These are phyloP conservation scores for Schizopygopsis pylzovi DNA, from an alignment of 2,797 vertebrate species.

Conservation along the genomic window DNA sequence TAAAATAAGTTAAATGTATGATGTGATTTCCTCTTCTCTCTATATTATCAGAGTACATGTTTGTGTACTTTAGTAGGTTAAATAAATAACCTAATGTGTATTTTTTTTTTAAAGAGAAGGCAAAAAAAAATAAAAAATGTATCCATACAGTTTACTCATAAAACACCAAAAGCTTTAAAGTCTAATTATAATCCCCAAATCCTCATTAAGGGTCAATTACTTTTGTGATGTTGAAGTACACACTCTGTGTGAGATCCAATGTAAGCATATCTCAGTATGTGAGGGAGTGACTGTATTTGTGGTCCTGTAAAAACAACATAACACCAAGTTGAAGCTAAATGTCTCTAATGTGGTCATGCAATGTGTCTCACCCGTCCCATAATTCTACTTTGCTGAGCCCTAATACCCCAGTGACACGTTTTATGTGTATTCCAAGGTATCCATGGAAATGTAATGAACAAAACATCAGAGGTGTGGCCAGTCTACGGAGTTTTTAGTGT, in stretches of 20 bases:
- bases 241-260: background rate
- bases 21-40: background rate
- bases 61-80: background rate
- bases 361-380: conserved; percentile 36
- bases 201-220: background rate
- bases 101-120: background rate
- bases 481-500: conserved; percentile 25
- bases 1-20: background rate
- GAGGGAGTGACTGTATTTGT: conserved; percentile 43
- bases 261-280: conserved; percentile 22
- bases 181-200: background rate
- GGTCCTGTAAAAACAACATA: conserved; percentile 41
- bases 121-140: background rate
- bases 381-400: conserved; percentile 22
- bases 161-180: background rate
- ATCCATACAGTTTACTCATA: background rate
- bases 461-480: conserved; percentile 34
- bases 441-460: conserved; percentile 46
- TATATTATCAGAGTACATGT: background rate
- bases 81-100: background rate
- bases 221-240: conserved; percentile 13
- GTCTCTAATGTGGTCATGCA: conserved; percentile 26
- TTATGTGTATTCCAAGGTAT: conserved; percentile 38
- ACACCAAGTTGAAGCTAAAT: conserved; percentile 47
- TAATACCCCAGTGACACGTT: conserved; percentile 18